phyloP scores from a whole-genome alignment of 2,797 vertebrate species.

The Macropus fuliginosus region DNA sequence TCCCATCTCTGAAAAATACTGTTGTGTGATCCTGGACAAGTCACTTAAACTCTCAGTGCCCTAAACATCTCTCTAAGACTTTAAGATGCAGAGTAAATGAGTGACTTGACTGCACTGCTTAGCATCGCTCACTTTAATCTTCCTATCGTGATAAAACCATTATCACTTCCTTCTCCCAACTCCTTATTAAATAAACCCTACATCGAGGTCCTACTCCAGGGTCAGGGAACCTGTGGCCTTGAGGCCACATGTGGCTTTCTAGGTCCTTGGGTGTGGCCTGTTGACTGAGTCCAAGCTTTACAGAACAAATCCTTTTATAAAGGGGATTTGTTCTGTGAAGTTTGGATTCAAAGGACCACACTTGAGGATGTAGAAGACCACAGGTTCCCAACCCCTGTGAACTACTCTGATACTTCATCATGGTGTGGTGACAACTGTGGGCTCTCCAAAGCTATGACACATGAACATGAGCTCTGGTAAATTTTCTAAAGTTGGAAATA shows the following conservation, averaged over 20 bases:
- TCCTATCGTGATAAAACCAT: background rate
- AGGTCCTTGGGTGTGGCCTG: no score
- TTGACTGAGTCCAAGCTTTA: no score
- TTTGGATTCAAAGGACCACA: no score
- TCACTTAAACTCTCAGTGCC: background rate
- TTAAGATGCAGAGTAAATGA: background rate
- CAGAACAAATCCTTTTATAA: no score
- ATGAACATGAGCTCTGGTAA: background rate
- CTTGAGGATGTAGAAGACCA: no score
- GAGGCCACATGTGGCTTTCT: no score
- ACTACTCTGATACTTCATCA: background rate
- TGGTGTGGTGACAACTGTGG: background rate
- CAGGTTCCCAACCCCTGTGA: no score
- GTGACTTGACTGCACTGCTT: background rate
- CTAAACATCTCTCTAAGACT: background rate
- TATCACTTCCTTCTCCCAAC: background rate
- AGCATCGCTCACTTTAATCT: background rate
- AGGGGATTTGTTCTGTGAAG: no score
- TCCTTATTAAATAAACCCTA: background rate
- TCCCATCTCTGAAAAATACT: background rate
- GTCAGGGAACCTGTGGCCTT: no score
- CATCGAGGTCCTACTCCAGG: background rate
- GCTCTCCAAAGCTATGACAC: background rate
- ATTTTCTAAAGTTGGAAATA: background rate
- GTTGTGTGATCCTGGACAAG: background rate